Conservation (phyloP, 2,113 vertebrate species). For the Eulacestoma nigropectus region DNA sequence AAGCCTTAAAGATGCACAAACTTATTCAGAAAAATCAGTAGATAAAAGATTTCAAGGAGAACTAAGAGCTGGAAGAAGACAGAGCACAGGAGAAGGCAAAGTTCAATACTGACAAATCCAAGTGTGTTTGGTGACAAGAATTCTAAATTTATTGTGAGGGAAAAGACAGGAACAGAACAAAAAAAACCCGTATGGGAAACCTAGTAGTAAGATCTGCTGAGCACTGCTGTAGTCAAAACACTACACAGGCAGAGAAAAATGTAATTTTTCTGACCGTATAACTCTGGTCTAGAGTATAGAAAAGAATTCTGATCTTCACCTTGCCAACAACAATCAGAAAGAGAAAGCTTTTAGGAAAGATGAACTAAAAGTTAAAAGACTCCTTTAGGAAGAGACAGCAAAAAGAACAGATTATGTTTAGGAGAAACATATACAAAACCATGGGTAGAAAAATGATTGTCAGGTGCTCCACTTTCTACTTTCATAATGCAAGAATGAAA, state of each 20-base stretch:
- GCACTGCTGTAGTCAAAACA: not conserved
- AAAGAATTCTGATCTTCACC: not conserved
- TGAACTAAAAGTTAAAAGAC: not conserved
- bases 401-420: not conserved
- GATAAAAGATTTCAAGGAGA: not conserved
- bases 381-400: not conserved
- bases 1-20: not conserved
- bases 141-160: not conserved
- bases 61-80: not conserved
- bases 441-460: not conserved
- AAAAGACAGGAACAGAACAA: not conserved
- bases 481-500: conserved; percentile 2
- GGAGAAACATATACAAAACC: not conserved
- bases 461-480: conserved; percentile 16
- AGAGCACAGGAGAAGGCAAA: not conserved
- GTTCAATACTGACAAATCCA: not conserved
- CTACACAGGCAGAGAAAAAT: not conserved
- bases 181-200: not conserved
- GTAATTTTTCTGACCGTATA: not conserved
- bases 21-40: not conserved
- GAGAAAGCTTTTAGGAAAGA: not conserved
- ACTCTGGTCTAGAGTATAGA: not conserved
- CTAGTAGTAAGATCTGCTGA: not conserved
- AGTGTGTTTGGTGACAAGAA: not conserved
- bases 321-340: not conserved